These are phyloP conservation scores for Sycophila texana DNA, from an alignment of 2,888 invertebrate species.

Conservation along the genomic window DNA sequence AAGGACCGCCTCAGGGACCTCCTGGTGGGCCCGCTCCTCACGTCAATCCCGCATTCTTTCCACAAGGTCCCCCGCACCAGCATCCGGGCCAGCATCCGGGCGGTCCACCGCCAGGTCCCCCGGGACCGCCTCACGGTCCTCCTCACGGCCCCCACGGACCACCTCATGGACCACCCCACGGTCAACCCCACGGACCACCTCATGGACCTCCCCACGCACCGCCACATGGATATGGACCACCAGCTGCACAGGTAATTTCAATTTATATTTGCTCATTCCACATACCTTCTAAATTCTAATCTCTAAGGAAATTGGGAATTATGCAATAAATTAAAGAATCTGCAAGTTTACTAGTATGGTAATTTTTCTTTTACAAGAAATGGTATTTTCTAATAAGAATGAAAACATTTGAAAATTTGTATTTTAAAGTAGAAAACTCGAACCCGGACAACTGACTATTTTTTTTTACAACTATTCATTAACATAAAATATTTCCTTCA, in stretches of 20 bases:
- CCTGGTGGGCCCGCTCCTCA: slow-evolving; percentile 90
- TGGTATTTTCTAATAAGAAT: no score
- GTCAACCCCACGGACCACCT: slow-evolving; percentile 78
- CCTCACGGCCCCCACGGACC: slow-evolving; percentile 82
- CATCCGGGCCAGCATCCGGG: slow-evolving; percentile 79
- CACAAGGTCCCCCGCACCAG: slow-evolving; percentile 82
- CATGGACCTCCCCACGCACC: slow-evolving; percentile 79
- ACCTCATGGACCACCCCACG: slow-evolving; percentile 80
- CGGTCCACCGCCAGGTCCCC: slow-evolving; percentile 82
- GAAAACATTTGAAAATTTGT: no score
- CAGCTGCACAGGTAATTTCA: slow-evolving; percentile 70
- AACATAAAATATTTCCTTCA: no score
- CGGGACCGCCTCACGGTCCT: slow-evolving; percentile 82
- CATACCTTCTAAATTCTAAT: no score
- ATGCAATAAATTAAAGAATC: no score
- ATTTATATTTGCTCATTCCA: not conserved
- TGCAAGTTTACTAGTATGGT: no score
- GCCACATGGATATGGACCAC: slow-evolving; percentile 78
- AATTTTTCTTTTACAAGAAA: no score
- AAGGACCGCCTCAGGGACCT: slow-evolving; percentile 78
- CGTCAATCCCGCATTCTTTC: slow-evolving; percentile 98
- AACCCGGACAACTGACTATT: no score
- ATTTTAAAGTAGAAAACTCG: no score
- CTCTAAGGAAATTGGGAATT: no score
- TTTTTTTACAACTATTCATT: no score